These are phyloP conservation scores for Troides aeacus DNA, from an alignment of 2,888 invertebrate genomes.

Conservation along the genomic window DNA sequence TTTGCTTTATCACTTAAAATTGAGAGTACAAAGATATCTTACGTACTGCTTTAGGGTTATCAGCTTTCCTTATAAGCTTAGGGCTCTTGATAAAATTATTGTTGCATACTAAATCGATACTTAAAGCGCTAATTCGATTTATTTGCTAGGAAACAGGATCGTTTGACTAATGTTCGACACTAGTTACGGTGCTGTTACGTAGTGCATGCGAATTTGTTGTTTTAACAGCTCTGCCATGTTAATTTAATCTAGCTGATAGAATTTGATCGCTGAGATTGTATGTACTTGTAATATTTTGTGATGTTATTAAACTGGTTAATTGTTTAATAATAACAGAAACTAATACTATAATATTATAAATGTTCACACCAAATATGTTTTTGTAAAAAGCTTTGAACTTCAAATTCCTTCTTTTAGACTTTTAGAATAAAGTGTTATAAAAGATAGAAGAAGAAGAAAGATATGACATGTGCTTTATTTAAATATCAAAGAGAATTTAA, in stretches of 20 bases:
- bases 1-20: slow-evolving; percentile 7
- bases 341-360: neutral
- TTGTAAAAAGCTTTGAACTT: too few relatives aligned
- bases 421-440: too few relatives aligned
- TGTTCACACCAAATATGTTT: too few relatives aligned
- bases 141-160: slow-evolving; percentile 43
- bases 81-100: slow-evolving; percentile 35
- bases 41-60: slow-evolving; percentile 32
- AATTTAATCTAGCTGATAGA: slow-evolving; percentile 24
- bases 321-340: neutral
- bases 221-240: slow-evolving; percentile 29
- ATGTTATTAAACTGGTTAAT: too few relatives aligned
- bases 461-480: too few relatives aligned
- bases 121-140: slow-evolving; percentile 46
- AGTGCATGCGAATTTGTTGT: slow-evolving; percentile 34
- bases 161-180: slow-evolving; percentile 38
- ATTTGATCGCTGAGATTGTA: slow-evolving; percentile 1
- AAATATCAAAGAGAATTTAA: too few relatives aligned
- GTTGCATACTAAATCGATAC: slow-evolving; percentile 22
- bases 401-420: too few relatives aligned
- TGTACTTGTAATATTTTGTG: slow-evolving; percentile 16
- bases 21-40: slow-evolving; percentile 7
- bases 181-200: slow-evolving; percentile 32
- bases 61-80: slow-evolving; percentile 35
- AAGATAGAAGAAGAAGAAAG: too few relatives aligned